phyloP scores from a whole-genome alignment of 2,113 vertebrate genomes.

The Polypterus bichir region DNA sequence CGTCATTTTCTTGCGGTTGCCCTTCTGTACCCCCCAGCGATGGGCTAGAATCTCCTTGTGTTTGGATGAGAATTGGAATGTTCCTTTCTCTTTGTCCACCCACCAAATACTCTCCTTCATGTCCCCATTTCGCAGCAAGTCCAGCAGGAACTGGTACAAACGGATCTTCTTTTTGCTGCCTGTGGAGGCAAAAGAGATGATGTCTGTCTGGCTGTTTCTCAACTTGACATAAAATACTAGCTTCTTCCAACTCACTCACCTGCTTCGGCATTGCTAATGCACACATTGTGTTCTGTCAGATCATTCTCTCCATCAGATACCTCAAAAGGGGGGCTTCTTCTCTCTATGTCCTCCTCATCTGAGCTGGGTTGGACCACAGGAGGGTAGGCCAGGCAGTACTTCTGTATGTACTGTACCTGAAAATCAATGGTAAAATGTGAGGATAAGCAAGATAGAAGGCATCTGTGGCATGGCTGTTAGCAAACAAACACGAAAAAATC shows the following conservation, averaged over 20 bases:
- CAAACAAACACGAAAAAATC: no score
- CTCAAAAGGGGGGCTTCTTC: constrained; percentile 76
- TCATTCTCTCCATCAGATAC: constrained; percentile 87
- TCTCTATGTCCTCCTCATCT: constrained; percentile 80
- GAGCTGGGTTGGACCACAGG: constrained; percentile 72
- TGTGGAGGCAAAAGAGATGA: constrained; percentile 26
- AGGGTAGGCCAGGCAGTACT: constrained; percentile 51
- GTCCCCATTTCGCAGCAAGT: constrained; percentile 84
- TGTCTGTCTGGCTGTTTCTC: background rate
- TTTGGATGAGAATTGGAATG: constrained; percentile 97
- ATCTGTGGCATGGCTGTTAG: no score
- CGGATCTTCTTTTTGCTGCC: constrained; percentile 98
- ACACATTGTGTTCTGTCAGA: constrained; percentile 59
- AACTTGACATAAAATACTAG: background rate
- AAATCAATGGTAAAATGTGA: background rate
- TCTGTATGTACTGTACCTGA: constrained; percentile 43
- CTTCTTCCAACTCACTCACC: constrained; percentile 37
- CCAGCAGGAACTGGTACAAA: constrained; percentile 92
- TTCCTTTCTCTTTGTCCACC: constrained; percentile 96
- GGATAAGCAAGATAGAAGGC: no score
- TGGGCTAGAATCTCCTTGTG: constrained; percentile 91
- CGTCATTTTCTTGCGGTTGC: constrained; percentile 98
- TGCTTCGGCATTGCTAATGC: constrained; percentile 66
- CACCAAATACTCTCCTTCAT: constrained; percentile 99
- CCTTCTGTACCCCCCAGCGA: constrained; percentile 95